Evolutionary conservation across 2,888 invertebrate genomes (phyloP).

Genomic region (Odontomyia ornata): DNA sequence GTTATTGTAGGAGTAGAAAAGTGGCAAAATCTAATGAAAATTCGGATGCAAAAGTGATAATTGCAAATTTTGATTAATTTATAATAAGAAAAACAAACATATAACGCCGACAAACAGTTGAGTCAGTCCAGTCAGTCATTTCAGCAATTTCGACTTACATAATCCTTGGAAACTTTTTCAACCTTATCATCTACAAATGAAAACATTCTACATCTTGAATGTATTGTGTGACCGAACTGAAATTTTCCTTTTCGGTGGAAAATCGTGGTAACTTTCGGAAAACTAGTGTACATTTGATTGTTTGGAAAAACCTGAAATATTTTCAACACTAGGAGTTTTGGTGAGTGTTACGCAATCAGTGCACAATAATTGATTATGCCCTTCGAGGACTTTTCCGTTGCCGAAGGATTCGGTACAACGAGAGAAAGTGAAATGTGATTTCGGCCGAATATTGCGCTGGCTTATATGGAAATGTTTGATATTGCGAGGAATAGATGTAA

Average conservation of each 20-base stretch:
- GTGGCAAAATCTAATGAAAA: no score
- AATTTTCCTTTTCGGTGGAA: not conserved
- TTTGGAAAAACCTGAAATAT: no score
- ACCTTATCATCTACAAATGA: constrained; percentile 3
- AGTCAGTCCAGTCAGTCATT: constrained; percentile 22
- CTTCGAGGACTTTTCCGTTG: not conserved
- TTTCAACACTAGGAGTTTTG: not conserved
- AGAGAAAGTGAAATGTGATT: no score
- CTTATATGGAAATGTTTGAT: no score
- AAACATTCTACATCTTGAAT: not conserved
- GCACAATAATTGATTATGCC: constrained; percentile 20
- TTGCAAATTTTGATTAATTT: not conserved
- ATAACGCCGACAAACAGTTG: no score
- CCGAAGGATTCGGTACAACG: no score
- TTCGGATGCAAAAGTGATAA: not conserved
- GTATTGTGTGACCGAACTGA: not conserved
- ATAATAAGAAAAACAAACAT: constrained; percentile 16
- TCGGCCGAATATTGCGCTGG: no score
- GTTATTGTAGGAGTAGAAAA: no score
- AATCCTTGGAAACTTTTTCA: constrained; percentile 27
- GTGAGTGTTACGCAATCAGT: constrained; percentile 49
- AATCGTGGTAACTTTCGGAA: constrained; percentile 9
- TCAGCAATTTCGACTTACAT: constrained; percentile 38
- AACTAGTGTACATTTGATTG: not conserved
- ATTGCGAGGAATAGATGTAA: no score